Percentiles rank a stretch among this genome's conserved stretches.
These are phyloP conservation scores for Rotaria macrura DNA, from an alignment of 2,888 invertebrate species.

Conservation along the genomic window DNA sequence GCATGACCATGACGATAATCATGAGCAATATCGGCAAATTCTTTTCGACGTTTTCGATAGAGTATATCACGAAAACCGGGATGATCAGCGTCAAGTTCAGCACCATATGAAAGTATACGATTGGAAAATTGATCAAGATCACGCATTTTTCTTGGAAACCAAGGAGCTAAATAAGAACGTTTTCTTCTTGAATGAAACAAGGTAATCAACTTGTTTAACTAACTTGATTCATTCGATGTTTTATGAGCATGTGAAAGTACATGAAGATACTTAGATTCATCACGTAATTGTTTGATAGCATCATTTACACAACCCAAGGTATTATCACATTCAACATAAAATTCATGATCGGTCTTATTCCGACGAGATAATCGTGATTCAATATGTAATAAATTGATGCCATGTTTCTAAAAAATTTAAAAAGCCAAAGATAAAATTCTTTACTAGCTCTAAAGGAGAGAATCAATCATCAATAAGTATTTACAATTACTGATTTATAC, in stretches of 20 bases:
- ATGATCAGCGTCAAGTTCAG: slow-evolving; percentile 72
- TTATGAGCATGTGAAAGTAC: slow-evolving; percentile 50
- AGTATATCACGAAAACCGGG: slow-evolving; percentile 85
- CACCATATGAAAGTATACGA: slow-evolving; percentile 89
- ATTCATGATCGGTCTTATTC: slow-evolving; percentile 68
- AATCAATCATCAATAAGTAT: too few species aligned
- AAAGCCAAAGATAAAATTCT: too few species aligned
- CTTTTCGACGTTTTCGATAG: slow-evolving; percentile 78
- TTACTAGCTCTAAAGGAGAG: too few species aligned
- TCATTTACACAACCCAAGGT: slow-evolving; percentile 61
- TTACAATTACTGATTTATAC: too few species aligned
- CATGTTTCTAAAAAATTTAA: slow-evolving; percentile 46
- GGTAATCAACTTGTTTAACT: not conserved
- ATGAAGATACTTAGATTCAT: slow-evolving; percentile 66
- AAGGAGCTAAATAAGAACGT: slow-evolving; percentile 55
- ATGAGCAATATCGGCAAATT: slow-evolving; percentile 83
- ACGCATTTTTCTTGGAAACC: slow-evolving; percentile 89
- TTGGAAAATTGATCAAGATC: slow-evolving; percentile 89
- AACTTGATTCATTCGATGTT: slow-evolving; percentile 32
- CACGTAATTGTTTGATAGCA: slow-evolving; percentile 61
- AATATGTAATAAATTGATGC: slow-evolving; percentile 76
- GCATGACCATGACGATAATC: slow-evolving; percentile 82
- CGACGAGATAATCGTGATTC: slow-evolving; percentile 80
- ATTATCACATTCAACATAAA: slow-evolving; percentile 79
- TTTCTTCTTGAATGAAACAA: too few species aligned